Base-by-base conservation (phyloP, 2,797 vertebrate genomes). In the Sebastes oblongus region DNA sequence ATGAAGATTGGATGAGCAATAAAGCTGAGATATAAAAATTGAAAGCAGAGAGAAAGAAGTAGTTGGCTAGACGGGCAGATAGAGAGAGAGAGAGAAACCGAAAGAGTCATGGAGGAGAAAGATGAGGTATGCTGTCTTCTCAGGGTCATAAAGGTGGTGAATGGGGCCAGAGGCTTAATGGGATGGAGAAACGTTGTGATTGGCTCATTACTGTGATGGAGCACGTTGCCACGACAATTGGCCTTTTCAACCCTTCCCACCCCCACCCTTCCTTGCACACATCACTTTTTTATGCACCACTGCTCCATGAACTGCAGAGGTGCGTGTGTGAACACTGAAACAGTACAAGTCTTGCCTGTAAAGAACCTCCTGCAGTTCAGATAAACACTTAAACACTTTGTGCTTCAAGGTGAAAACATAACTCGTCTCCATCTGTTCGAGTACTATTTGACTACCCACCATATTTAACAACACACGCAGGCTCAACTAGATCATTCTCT, bases 121-220 rank as follows among this genome's bases (percentile, higher is more conserved):
- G 91, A 94, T 92, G 91, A 89, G 91, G 91, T 88, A 66, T 80
- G 83, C 86, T 87, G 90, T 92, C 93, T 91, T 92, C 87, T 85
- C 84, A 81, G 93, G 93, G 93, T 94, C 91, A 92, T 82, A 79
- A 83, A 90, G 93, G 93, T 90, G 85, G 72, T 68, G 89, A 91
- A 89, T 85, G 79, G 83, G 91, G 85, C 91, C 90, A 86, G 73
- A 84, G 90, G 90, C 91, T 93, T 95, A 95, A 94, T 93, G 93
- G 90, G 92, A 94, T 94, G 94, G 93, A 95, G 93, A 94, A 93
- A 93, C 86, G 78, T 90, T 93, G 87, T 93, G 93, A 95, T 94
- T 95, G 94, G 93, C 92, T 95, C 94, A 94, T 95, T 95, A 95
- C 88, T 90, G 93, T 94, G 94, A 95, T 95, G 93, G 91, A 95